Base-by-base conservation (phyloP, 2,888 invertebrate species). In the Dryobota labecula region DNA sequence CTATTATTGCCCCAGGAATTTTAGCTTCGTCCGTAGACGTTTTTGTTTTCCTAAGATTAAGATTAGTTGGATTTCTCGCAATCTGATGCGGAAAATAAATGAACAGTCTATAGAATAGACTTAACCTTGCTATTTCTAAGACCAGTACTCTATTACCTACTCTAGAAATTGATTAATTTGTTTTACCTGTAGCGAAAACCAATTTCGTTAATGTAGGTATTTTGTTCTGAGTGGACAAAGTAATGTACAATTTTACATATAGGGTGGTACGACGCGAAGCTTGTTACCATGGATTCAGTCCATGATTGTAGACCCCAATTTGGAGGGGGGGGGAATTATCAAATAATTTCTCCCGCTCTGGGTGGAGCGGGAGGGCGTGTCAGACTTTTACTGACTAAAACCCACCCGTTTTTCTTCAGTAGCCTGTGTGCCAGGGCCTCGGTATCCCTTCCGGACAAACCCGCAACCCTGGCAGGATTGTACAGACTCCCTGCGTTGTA, bases 81-180 rank as follows among this genome's bases (percentile, higher is more conserved):
- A 45, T 45, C 8, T 20, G 13, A 49, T 51, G 11, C 20, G 30
- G 20, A 24, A 54, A 69, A 57, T 68, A 70, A 68, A 47, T 67
- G 24, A 56, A 47, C 38, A 18, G 24, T 67, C 47, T 56, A 24
- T 13, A 47, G 24, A 56, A 68, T 38, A 67, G 11, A 68, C 30
- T 47, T 20, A 13, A 24, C 33, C 6, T 41, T 24, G 8, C 30
- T 27, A 30, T 56, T 56, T 18, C 13, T 30, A 11, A 56, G 4
- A 27, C 27, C 18, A 6, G 7, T 30, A 38, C 9, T 9, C 2
- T 15, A 1, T 41, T 18, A 13, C n/a, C 51, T 1, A n/a, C n/a
- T 43, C 6, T 7, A 36, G 4, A 13, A 18, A 47, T 24, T 20
- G 18, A 18, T 30, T 33, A 6, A 1, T 64, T 30, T 20, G 2